Percentiles rank a stretch among this genome's conserved stretches.
Evolutionary conservation across 2,113 vertebrate genomes (phyloP).

Genomic region (Hemibagrus wyckioides): DNA sequence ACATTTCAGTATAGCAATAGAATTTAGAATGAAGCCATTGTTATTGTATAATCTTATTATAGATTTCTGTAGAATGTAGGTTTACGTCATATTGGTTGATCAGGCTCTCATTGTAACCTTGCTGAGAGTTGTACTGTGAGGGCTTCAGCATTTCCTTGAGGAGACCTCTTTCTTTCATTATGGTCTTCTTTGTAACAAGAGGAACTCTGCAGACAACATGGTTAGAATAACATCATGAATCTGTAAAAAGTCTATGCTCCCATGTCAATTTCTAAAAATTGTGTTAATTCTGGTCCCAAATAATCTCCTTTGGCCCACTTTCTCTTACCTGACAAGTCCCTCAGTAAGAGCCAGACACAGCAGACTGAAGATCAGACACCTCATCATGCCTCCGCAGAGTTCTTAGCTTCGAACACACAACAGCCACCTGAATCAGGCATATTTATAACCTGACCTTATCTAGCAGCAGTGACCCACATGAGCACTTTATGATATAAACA

Average conservation of each 20-base stretch:
- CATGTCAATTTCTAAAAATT: neutral
- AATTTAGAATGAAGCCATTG: neutral
- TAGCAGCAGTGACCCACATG: neutral
- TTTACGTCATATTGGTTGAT: conserved; percentile 44
- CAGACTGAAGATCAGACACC: neutral
- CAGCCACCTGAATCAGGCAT: neutral
- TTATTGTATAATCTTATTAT: neutral
- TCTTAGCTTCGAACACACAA: neutral
- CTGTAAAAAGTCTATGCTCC: neutral
- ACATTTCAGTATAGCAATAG: neutral
- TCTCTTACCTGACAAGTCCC: conserved; percentile 30
- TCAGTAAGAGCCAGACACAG: conserved; percentile 25
- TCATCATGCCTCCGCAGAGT: neutral
- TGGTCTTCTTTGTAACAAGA: conserved; percentile 23
- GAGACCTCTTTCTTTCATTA: conserved; percentile 21
- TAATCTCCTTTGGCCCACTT: neutral
- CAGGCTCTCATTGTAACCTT: conserved; percentile 29
- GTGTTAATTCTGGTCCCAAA: neutral
- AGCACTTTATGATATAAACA: neutral
- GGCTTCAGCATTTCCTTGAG: conserved; percentile 10
- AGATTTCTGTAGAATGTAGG: neutral
- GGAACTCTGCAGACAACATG: conserved; percentile 26
- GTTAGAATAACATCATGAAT: neutral
- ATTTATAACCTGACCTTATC: conserved; percentile 20
- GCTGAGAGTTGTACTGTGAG: conserved; percentile 33